Base-by-base conservation (phyloP, 2,888 invertebrate species). In the Polylopha cassiicola region DNA sequence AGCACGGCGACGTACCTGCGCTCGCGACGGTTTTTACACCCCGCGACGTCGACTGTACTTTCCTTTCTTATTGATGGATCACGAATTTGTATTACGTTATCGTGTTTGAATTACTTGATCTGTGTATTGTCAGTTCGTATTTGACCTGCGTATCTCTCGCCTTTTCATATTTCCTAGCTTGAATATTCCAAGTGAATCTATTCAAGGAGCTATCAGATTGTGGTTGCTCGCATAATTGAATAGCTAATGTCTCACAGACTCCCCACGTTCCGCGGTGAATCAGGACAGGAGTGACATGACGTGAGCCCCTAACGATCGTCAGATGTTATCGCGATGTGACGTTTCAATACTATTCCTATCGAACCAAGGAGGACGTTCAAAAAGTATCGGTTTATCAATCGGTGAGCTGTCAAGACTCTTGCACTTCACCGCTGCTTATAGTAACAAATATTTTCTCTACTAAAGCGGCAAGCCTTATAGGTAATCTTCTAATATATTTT, bases 281-380 rank as follows among this genome's bases (percentile, higher is more conserved):
- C 47, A 59, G 57, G 63, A 64, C 66, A 62, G 58, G 63, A 61
- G 55, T 57, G 58, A 61, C 29, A 30, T 41, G 41, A 36, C 41
- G 29, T 18, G 61, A 53, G 55, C 59, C 61, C 58, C 68, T 82
- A 81, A 81, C 80, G 80, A 81, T 73, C 72, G 58, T 57, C 52
- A 62, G 81, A 81, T 84, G 58, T 51, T 78, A 84, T 84, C 85
- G 47, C 48, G 47, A 45, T 58, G 63, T 78, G 85, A 84, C 84
- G 75, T 80, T 85, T 85, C 85, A 85, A 85, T 85, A 84, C 80
- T 65, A 69, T 72, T 61, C 67, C 71, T 67, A 76, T 73, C 79
- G 72, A 65, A 14, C 29, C 50, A 50, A 50, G 52, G 48, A 49
- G 53, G 66, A 60, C 61, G 55, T 58, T 59, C 53, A 55, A 36